These are phyloP conservation scores for Bujurquina vittata DNA, from an alignment of 2,113 vertebrate genomes.

Conservation along the genomic window DNA sequence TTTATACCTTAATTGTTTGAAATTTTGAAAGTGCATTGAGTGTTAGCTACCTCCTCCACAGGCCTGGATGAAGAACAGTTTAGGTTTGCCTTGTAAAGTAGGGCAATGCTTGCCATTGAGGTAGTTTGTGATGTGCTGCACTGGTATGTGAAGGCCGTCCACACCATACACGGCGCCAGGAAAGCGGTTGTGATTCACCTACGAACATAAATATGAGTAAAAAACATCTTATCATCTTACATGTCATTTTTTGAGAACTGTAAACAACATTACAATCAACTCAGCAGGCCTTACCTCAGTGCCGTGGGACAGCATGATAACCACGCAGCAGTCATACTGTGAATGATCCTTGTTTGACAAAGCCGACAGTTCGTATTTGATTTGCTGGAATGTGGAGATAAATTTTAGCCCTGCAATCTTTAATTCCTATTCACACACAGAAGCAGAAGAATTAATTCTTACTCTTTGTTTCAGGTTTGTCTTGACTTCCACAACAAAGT, in stretches of 20 bases:
- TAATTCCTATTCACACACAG: background rate
- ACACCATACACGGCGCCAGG: constrained; percentile 89
- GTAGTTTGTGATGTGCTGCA: constrained; percentile 89
- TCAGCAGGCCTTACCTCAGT: constrained; percentile 82
- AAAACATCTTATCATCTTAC: accelerated
- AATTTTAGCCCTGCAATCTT: background rate
- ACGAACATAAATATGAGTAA: constrained; percentile 30
- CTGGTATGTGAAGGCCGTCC: constrained; percentile 82
- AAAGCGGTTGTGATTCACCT: constrained; percentile 91
- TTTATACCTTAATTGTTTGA: background rate
- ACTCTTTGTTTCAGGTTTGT: constrained; percentile 84
- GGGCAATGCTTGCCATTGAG: constrained; percentile 89
- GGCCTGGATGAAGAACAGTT: constrained; percentile 97
- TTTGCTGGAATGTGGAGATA: constrained; percentile 78
- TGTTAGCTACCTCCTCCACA: constrained; percentile 89
- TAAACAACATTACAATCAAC: background rate
- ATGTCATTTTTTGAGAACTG: background rate
- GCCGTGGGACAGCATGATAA: constrained; percentile 94
- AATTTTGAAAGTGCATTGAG: background rate
- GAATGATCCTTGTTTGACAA: constrained; percentile 85
- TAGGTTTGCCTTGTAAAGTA: constrained; percentile 92
- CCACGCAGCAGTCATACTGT: constrained; percentile 87
- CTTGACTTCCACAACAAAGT: constrained; percentile 81
- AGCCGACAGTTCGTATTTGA: constrained; percentile 76
- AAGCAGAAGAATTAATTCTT: constrained; percentile 1